Base-by-base conservation (phyloP, 2,113 vertebrate species). In the Macaca nemestrina region DNA sequence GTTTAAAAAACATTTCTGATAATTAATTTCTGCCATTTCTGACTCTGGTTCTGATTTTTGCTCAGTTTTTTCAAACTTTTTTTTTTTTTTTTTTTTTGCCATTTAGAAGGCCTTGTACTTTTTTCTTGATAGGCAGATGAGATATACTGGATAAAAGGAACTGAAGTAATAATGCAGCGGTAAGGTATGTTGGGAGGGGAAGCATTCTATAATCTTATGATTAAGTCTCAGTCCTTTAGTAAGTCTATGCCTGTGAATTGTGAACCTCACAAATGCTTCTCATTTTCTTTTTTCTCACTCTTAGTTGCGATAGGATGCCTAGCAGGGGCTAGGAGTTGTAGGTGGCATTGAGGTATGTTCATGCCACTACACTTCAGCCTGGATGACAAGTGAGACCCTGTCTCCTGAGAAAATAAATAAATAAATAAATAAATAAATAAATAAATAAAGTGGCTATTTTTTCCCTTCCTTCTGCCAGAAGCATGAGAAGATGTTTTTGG, bases 1-100 rank as follows among this genome's bases (percentile, higher is more conserved):
- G 57, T 92, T 92, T 88, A 75, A 92, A 92, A 92, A 72, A 92
- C 87, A 88, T 95, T 55, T 73, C 75, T 92, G 83, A 75, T 88
- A 88, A 92, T 92, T 81, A 88, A 57, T 83, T 93, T 78, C 72
- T 93, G 78, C 92, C 68, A 68, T 88, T 76, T 52, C 67, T 93
- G 81, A 90, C 38, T 72, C 67, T 78, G 23, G 8, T 85, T 90
- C 48, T 85, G 76, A 88, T 45, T 79, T 95, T 92, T 95, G 40
- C 48, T 76, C 23, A 93, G 40, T 67, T 92, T 87, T 73, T 95
- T 81, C 38, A 76, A 75, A 48, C 48, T 55, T 2, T 52, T 4
- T 61, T 35, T 64, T 48, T 67, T 67, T 67, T 2, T 52, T 6
- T 59, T 43, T 76, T 61, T 67, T 68, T 86, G 72, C n/a, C n/a